A percentile compares a stretch with the other conserved stretches of the same genome.
Conservation (phyloP, 2,888 invertebrate species). For the Bellardia pandia region DNA sequence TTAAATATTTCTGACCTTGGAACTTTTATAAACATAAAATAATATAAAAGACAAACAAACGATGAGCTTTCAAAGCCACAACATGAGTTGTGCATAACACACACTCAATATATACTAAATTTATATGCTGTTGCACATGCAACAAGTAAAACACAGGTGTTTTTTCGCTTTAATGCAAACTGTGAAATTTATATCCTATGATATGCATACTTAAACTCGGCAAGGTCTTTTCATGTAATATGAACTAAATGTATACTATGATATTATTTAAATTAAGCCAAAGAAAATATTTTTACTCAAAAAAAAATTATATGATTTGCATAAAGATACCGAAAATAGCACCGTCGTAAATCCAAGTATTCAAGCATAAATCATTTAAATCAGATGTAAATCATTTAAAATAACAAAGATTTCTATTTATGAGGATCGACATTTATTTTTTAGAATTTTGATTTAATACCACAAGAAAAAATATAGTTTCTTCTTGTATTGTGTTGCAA, state of each 20-base stretch:
- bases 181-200: not conserved
- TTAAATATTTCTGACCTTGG: constrained; percentile 5
- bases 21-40: not conserved
- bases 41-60: not conserved
- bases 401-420: no score
- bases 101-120: constrained; percentile 9
- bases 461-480: no score
- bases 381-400: no score
- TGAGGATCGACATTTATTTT: no score
- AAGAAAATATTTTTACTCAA: not conserved
- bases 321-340: no score
- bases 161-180: constrained; percentile 1
- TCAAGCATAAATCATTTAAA: no score
- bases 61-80: not conserved
- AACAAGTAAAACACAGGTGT: constrained; percentile 28
- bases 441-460: no score
- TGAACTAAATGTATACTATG: not conserved
- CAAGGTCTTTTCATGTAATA: not conserved
- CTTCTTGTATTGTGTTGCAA: no score
- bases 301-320: not conserved
- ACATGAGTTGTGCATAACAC: not conserved
- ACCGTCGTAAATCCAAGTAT: no score
- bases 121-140: constrained; percentile 34
- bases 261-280: not conserved
- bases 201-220: not conserved